phyloP scores from a whole-genome alignment of 2,888 invertebrate genomes.

The Agriopis aurantiaria region DNA sequence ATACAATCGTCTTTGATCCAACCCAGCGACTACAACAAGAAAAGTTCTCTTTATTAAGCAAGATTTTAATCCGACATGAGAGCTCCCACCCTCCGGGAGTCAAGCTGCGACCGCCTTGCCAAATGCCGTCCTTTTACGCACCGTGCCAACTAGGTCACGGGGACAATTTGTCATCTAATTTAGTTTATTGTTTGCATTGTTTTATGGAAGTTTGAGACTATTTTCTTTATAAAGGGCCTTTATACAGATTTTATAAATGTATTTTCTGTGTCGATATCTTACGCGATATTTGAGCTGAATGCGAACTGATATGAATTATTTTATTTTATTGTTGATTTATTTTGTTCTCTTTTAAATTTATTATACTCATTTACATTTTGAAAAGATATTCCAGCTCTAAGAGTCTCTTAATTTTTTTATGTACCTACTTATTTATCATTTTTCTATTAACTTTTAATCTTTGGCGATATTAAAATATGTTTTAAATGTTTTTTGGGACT shows the following conservation, averaged over 20 bases:
- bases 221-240: neutral
- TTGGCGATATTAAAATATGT: too few species aligned
- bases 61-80: conserved; percentile 29
- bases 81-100: conserved; percentile 27
- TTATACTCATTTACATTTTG: too few species aligned
- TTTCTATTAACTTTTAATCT: too few species aligned
- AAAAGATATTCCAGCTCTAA: too few species aligned
- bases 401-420: too few species aligned
- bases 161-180: conserved; percentile 25
- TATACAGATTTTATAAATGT: neutral
- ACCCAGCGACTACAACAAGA: neutral
- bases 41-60: conserved; percentile 7
- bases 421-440: too few species aligned
- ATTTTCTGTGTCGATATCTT: too few species aligned
- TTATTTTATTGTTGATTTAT: too few species aligned
- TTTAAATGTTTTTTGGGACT: too few species aligned
- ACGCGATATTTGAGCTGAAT: too few species aligned
- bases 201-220: conserved; percentile 5
- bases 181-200: conserved; percentile 24
- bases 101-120: conserved; percentile 24
- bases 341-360: too few species aligned
- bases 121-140: conserved; percentile 19
- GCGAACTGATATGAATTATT: too few species aligned
- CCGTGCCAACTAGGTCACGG: conserved; percentile 30
- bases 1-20: neutral